Conservation (phyloP, 2,888 invertebrate genomes). For the Conus canariensis region DNA sequence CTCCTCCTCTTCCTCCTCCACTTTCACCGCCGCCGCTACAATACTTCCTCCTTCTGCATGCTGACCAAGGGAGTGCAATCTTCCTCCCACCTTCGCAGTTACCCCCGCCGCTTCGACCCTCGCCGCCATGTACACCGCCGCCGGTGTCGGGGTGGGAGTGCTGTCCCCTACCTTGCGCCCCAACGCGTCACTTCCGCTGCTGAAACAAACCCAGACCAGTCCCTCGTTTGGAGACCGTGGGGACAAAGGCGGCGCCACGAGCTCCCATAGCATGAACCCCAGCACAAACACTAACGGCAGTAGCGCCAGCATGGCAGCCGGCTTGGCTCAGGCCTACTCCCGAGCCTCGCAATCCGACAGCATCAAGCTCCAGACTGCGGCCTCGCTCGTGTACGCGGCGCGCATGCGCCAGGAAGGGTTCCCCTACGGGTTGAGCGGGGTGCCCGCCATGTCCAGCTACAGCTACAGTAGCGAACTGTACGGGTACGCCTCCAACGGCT, state of each 20-base stretch:
- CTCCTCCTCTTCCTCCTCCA: not conserved
- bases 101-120: not conserved
- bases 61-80: not conserved
- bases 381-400: conserved; percentile 44
- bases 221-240: not conserved
- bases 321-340: conserved; percentile 27
- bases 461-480: conserved; percentile 65
- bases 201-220: not conserved
- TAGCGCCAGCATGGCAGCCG: conserved; percentile 28
- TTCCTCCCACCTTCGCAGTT: not conserved
- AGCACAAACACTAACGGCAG: conserved; percentile 30
- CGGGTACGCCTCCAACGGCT: conserved; percentile 72
- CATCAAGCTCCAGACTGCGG: conserved; percentile 12
- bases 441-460: not conserved
- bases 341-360: not conserved
- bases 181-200: conserved; percentile 2
- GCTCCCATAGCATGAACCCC: conserved; percentile 14
- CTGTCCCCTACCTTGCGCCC: conserved; percentile 15
- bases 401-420: conserved; percentile 54
- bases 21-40: not conserved
- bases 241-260: not conserved
- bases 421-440: conserved; percentile 73
- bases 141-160: not conserved
- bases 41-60: not conserved
- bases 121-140: not conserved